Percentiles rank a stretch among this genome's conserved stretches.
Evolutionary conservation across 2,797 vertebrate species (phyloP).

Genomic region (Thripadectes ignobilis): DNA sequence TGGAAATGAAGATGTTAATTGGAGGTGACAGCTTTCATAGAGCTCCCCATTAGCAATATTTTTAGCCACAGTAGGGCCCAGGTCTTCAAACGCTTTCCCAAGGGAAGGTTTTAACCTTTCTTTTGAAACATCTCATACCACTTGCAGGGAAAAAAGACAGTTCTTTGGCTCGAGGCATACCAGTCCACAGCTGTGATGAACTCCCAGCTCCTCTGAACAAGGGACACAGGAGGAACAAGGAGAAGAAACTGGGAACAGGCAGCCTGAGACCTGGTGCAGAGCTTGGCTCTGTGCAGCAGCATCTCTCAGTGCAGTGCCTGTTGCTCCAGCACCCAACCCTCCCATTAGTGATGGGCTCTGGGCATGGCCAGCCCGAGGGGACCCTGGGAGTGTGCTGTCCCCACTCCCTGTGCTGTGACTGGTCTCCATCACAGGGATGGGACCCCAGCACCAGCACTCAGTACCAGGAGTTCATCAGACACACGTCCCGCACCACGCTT

Average conservation of each 20-base stretch:
- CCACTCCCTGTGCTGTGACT: no score
- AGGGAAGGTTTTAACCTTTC: conserved; percentile 54
- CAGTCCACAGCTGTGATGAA: accelerated
- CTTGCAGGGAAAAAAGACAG: not conserved
- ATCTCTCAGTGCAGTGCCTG: accelerated
- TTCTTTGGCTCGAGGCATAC: not conserved
- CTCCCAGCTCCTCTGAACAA: not conserved
- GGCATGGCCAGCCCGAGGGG: no score
- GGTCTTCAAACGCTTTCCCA: conserved; percentile 41
- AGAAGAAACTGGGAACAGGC: not conserved
- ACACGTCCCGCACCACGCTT: no score
- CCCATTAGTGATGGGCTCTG: no score
- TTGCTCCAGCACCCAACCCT: no score
- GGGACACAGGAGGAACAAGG: not conserved
- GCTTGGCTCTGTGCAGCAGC: accelerated
- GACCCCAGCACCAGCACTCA: no score
- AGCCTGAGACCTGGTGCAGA: not conserved
- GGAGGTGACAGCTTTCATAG: conserved; percentile 42
- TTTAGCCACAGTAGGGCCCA: conserved; percentile 29
- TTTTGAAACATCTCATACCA: not conserved
- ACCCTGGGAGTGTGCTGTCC: no score
- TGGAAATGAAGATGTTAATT: conserved; percentile 67
- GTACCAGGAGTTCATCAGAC: no score
- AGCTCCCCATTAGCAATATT: conserved; percentile 32
- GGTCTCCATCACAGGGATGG: no score